These are phyloP conservation scores for Papio anubis DNA, from an alignment of 2,113 vertebrate species.

Conservation along the genomic window DNA sequence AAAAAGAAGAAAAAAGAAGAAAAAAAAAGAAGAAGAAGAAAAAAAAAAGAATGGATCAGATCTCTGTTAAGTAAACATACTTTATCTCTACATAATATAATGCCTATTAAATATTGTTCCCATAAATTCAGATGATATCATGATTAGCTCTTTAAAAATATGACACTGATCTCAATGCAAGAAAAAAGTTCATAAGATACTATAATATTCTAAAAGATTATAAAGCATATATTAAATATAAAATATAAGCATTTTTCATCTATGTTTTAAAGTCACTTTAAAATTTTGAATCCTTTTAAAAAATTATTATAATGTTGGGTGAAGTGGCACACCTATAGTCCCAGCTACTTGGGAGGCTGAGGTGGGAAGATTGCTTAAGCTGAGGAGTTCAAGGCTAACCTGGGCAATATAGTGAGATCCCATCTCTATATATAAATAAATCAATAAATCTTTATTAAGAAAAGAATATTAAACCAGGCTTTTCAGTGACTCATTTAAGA, in stretches of 20 bases:
- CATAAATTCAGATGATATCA: neutral
- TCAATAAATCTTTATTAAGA: neutral
- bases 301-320: neutral
- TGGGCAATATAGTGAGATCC: neutral
- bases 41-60: neutral
- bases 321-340: too few relatives aligned
- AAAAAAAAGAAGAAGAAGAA: too few relatives aligned
- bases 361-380: neutral
- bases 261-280: neutral
- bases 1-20: too few relatives aligned
- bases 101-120: neutral
- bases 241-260: neutral
- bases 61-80: neutral
- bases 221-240: neutral
- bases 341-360: neutral
- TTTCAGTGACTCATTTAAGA: neutral
- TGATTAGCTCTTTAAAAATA: neutral
- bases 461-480: neutral
- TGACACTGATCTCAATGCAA: neutral
- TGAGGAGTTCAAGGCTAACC: neutral
- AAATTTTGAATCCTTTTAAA: neutral
- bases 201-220: neutral
- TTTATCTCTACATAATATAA: neutral
- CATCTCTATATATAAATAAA: neutral
- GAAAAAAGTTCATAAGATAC: neutral